Evolutionary conservation across 2,797 vertebrate species (phyloP), one percentile per base, ranked within the genome.

Genomic region (Lepilemur ruficaudatus): DNA sequence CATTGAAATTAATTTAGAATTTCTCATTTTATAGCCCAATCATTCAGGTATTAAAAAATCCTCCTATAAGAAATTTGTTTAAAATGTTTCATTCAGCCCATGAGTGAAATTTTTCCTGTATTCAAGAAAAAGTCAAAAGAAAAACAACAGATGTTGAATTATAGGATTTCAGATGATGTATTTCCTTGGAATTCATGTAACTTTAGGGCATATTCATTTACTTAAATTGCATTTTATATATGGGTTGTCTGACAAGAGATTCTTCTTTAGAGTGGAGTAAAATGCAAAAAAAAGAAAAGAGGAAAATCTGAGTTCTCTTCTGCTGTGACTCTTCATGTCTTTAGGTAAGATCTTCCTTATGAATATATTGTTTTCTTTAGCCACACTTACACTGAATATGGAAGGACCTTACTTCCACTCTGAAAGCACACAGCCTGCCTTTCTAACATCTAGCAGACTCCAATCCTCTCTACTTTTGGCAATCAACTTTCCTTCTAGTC

Each of bases 131-230:
- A 89, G 57, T 59, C 18, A 95, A 94, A 97, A 96, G 93, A 95
- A 97, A 97, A 97, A 97, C 84, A 97, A 88, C 94, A 97, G 95
- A 97, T 97, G 96, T 95, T 97, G 81, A 96, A 96, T 97, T 92
- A 73, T 69, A 95, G 78, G 70, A 87, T 96, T 96, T 95, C 70
- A 97, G 90, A 90, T 92, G 84, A 84, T 88, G 94, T 95, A 93
- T 97, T 97, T 97, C 95, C 87, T 97, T 97, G 90, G 88, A 96
- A 90, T 96, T 95, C 65, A 92, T 96, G 32, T 90, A 96, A 94
- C 48, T 97, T 93, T 94, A 94, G 72, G 87, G 96, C 52, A 97
- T 55, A 96, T 87, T 38, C 75, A 96, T 96, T 93, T 94, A 96
- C 95, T 97, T 96, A 96, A 97, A 94, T 97, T 97, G 95, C 72